Percentiles rank a stretch among this genome's conserved stretches.
Conservation (phyloP, 2,888 invertebrate genomes). For the Chromoteleia sp. region DNA sequence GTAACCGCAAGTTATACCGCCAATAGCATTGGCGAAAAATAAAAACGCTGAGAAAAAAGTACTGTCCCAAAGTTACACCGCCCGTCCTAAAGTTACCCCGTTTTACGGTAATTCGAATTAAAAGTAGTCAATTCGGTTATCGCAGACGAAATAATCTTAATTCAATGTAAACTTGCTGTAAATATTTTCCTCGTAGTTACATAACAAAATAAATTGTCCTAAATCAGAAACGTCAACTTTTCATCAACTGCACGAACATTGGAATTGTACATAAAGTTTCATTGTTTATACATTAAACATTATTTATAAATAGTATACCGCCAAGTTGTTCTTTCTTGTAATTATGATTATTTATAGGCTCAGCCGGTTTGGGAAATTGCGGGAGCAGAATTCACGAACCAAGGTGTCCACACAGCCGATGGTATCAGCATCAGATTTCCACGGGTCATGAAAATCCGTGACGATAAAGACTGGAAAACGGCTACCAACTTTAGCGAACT, state of each 20-base stretch:
- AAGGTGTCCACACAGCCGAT: slow-evolving; percentile 94
- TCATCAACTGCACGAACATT: neutral
- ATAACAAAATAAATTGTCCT: neutral
- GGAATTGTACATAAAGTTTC: no score
- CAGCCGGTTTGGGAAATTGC: slow-evolving; percentile 98
- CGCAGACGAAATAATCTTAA: neutral
- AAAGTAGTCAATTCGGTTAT: neutral
- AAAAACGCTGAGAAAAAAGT: no score
- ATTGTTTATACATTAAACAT: neutral
- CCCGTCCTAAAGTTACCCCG: no score
- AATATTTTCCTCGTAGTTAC: neutral
- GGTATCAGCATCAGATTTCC: slow-evolving; percentile 98
- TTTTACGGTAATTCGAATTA: neutral
- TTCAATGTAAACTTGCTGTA: neutral
- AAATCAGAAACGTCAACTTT: neutral
- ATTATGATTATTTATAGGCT: slow-evolving; percentile 78
- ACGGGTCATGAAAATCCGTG: slow-evolving; percentile 92
- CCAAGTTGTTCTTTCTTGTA: no score
- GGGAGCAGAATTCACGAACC: slow-evolving; percentile 92
- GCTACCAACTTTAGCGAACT: slow-evolving; percentile 93
- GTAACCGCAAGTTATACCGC: no score
- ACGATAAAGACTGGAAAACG: slow-evolving; percentile 93
- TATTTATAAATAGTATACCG: neutral
- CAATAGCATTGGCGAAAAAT: no score
- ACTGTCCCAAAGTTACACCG: no score